A percentile compares a stretch with the other conserved stretches of the same genome.
Conservation (phyloP, 2,888 invertebrate species). For the Myopa tessellatipennis region DNA sequence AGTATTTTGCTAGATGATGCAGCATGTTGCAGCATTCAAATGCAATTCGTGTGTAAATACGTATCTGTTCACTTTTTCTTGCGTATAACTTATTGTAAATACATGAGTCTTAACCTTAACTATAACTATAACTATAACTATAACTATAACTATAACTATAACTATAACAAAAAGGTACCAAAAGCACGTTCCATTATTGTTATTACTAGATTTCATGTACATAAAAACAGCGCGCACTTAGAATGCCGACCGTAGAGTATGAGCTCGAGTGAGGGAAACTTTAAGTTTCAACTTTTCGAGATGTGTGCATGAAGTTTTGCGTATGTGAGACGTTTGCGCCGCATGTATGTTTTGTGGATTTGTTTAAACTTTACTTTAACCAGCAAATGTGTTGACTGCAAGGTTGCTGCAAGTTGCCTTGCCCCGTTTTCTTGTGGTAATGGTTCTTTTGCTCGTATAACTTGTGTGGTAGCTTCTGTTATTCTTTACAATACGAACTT, state of each 20-base stretch:
- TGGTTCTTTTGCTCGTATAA: conserved; percentile 16
- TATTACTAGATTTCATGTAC: conserved; percentile 17
- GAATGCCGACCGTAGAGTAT: conserved; percentile 6
- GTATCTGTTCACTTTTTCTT: conserved; percentile 22
- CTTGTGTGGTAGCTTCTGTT: conserved; percentile 29
- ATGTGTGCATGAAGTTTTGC: conserved; percentile 38
- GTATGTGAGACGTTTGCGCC: conserved; percentile 31
- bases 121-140: neutral
- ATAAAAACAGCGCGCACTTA: conserved; percentile 15
- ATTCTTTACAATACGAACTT: conserved; percentile 1
- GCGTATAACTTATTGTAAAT: conserved; percentile 30
- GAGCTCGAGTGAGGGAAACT: conserved; percentile 18
- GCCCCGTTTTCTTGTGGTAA: conserved; percentile 16
- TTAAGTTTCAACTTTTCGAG: neutral
- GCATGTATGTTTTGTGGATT: conserved; percentile 32
- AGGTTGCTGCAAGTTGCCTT: conserved; percentile 23
- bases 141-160: neutral
- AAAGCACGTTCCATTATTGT: conserved; percentile 33
- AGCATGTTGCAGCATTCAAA: conserved; percentile 15
- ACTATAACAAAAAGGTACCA: neutral
- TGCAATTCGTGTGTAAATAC: conserved; percentile 18
- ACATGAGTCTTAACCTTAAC: neutral
- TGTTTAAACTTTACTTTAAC: conserved; percentile 22
- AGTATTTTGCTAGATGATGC: conserved; percentile 26
- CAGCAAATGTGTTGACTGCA: conserved; percentile 29